These are phyloP conservation scores for Mus pahari DNA, from an alignment of 2,113 vertebrate species.

Conservation along the genomic window DNA sequence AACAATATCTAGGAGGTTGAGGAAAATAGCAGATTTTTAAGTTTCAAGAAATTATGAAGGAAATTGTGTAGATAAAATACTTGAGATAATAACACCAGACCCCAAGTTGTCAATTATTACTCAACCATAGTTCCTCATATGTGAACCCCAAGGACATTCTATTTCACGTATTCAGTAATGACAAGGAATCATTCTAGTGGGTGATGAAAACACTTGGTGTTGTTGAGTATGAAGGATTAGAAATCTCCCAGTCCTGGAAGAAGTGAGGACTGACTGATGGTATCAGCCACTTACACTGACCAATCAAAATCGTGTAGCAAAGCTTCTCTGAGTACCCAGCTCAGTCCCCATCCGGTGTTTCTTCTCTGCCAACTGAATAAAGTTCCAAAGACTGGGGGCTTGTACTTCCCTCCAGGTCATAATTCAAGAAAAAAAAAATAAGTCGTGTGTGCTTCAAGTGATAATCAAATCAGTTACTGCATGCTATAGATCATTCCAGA, in stretches of 20 bases:
- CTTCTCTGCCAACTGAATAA: accelerated
- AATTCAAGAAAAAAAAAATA: not conserved
- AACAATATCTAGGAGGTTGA: not conserved
- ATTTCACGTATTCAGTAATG: not conserved
- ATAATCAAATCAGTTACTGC: not conserved
- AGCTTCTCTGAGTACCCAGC: not conserved
- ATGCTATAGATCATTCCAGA: not conserved
- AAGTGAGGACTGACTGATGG: not conserved
- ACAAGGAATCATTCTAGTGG: too few species aligned
- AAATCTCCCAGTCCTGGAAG: not conserved
- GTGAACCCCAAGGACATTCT: not conserved
- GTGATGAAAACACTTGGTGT: not conserved
- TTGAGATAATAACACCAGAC: not conserved
- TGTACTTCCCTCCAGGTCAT: accelerated
- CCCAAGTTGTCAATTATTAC: not conserved
- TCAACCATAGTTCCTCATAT: not conserved
- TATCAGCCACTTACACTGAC: not conserved
- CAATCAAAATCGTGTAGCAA: not conserved
- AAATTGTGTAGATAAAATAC: conserved; percentile 1
- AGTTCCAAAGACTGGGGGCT: accelerated
- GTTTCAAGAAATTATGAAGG: conserved; percentile 55
- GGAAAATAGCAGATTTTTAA: not conserved
- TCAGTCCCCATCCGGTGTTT: accelerated
- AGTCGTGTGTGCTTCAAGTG: not conserved
- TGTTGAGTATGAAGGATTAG: not conserved